phyloP scores from a whole-genome alignment of 2,797 vertebrate genomes.

The Gila robusta region DNA sequence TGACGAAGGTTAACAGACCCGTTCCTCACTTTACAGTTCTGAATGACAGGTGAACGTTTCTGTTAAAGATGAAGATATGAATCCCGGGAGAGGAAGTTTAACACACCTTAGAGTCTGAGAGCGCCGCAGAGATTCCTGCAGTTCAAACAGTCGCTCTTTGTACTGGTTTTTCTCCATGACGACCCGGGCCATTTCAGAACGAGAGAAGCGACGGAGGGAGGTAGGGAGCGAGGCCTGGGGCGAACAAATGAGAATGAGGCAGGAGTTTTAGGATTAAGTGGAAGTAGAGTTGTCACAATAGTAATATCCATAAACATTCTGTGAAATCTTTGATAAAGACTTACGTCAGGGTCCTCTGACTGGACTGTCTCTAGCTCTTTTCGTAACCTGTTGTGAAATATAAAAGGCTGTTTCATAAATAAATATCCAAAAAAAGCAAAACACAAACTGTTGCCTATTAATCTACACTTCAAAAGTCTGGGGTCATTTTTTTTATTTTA shows the following conservation, averaged over 20 bases:
- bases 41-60: background rate
- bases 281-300: background rate
- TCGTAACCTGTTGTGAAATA: constrained; percentile 68
- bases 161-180: constrained; percentile 91
- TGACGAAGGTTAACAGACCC: background rate
- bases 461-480: background rate
- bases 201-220: constrained; percentile 81
- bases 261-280: background rate
- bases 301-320: background rate
- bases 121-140: constrained; percentile 82
- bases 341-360: constrained; percentile 78
- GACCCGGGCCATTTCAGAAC: constrained; percentile 87
- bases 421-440: background rate
- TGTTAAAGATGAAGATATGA: background rate
- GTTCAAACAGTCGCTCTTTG: constrained; percentile 87
- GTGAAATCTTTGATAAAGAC: constrained; percentile 17
- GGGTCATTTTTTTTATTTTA: too few relatives aligned
- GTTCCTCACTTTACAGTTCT: background rate
- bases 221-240: constrained; percentile 70
- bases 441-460: background rate
- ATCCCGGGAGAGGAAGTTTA: background rate
- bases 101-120: constrained; percentile 75
- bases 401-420: background rate
- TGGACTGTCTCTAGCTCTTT: constrained; percentile 76
- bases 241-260: background rate